Percentiles rank a stretch among this genome's conserved stretches.
Evolutionary conservation across 2,113 vertebrate genomes (phyloP).

Genomic region (Datnioides undecimradiatus): DNA sequence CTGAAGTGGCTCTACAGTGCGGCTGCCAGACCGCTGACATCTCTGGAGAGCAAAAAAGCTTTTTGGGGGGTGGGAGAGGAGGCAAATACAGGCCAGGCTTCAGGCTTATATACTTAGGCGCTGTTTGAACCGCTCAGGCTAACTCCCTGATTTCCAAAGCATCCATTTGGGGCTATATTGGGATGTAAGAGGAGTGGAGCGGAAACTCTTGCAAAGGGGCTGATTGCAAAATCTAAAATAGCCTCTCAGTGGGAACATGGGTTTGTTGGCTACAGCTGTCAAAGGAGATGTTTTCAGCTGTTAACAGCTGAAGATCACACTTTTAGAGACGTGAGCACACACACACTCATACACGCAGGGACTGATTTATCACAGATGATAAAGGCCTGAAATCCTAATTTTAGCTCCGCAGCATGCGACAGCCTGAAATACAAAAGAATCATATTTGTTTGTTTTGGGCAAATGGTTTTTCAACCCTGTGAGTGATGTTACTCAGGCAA

Average conservation of each 20-base stretch:
- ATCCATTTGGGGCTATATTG: slow-evolving; percentile 74
- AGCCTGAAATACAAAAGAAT: neutral
- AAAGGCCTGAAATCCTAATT: slow-evolving; percentile 18
- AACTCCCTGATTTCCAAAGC: slow-evolving; percentile 63
- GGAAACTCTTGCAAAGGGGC: slow-evolving; percentile 70
- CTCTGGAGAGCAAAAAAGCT: slow-evolving; percentile 52
- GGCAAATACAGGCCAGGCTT: slow-evolving; percentile 23
- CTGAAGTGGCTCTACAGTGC: slow-evolving; percentile 1
- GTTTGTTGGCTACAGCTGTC: slow-evolving; percentile 73
- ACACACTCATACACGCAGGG: slow-evolving; percentile 5
- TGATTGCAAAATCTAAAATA: slow-evolving; percentile 74
- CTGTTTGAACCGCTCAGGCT: slow-evolving; percentile 14
- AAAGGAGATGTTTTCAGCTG: slow-evolving; percentile 57
- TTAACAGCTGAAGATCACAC: slow-evolving; percentile 61
- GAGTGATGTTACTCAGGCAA: slow-evolving; percentile 23
- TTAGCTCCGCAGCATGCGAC: slow-evolving; percentile 8
- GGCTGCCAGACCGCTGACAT: slow-evolving; percentile 16
- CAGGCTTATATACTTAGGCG: slow-evolving; percentile 46
- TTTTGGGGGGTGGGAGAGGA: neutral
- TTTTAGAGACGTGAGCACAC: slow-evolving; percentile 17
- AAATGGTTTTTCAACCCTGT: neutral
- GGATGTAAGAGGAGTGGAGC: slow-evolving; percentile 73
- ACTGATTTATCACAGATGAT: slow-evolving; percentile 10
- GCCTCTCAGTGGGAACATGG: slow-evolving; percentile 54
- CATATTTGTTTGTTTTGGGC: slow-evolving; percentile 21